phyloP scores from a whole-genome alignment of 2,113 vertebrate genomes.

The Eptesicus fuscus region DNA sequence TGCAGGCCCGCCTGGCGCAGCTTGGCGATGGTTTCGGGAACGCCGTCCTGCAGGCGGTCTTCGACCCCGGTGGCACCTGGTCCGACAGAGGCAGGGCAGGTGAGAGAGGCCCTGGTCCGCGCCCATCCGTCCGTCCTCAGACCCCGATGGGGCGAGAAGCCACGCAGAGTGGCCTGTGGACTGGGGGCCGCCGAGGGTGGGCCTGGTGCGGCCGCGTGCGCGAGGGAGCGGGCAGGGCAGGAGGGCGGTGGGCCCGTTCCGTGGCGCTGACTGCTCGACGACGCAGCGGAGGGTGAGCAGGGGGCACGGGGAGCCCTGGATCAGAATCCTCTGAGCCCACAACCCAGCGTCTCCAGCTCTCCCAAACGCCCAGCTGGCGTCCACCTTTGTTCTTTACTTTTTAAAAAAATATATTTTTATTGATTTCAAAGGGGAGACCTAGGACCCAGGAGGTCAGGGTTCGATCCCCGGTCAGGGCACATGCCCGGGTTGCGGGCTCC shows the following conservation, averaged over 20 bases:
- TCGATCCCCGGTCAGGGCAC: too few relatives aligned
- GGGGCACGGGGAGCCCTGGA: neutral
- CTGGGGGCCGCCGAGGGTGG: neutral
- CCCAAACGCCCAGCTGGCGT: neutral
- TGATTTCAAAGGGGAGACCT: neutral
- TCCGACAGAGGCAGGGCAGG: neutral
- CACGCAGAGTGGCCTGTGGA: rapidly evolving
- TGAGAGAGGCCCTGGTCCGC: neutral
- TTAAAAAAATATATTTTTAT: too few relatives aligned
- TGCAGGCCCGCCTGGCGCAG: constrained; percentile 93
- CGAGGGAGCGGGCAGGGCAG: neutral
- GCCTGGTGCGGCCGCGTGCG: neutral
- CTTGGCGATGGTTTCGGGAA: constrained; percentile 93
- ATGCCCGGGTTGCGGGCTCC: too few relatives aligned
- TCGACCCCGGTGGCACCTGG: constrained; percentile 96
- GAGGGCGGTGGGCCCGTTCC: neutral
- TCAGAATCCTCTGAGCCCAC: neutral
- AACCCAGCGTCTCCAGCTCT: neutral
- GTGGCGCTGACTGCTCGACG: neutral
- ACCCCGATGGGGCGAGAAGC: too few relatives aligned
- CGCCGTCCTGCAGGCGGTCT: constrained; percentile 95
- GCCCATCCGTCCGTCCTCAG: rapidly evolving
- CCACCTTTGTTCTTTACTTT: too few relatives aligned
- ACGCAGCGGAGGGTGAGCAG: neutral
- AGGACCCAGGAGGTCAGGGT: too few relatives aligned